A percentile compares a stretch with the other conserved stretches of the same genome.
Evolutionary conservation across 2,888 invertebrate species (phyloP).

Genomic region (Drosophila emarginata): DNA sequence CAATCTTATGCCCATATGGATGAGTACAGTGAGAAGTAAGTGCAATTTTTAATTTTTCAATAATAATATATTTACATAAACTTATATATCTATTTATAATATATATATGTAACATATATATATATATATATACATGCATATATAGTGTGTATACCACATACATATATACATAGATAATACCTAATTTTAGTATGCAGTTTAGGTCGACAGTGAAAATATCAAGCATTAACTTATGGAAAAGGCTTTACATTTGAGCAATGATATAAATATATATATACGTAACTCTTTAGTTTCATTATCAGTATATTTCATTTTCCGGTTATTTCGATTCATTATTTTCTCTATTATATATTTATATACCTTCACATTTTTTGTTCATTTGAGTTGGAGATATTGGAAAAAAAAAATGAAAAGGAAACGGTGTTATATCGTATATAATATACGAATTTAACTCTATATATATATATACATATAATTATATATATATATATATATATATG

Average conservation of each 20-base stretch:
- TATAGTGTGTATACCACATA: slow-evolving; percentile 50
- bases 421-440: slow-evolving; percentile 11
- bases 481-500: not conserved
- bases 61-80: not conserved
- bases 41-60: slow-evolving; percentile 72
- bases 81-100: slow-evolving; percentile 31
- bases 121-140: slow-evolving; percentile 39
- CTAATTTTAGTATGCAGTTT: slow-evolving; percentile 44
- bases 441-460: not conserved
- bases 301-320: slow-evolving; percentile 28
- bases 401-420: not conserved
- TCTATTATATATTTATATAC: slow-evolving; percentile 34
- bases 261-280: slow-evolving; percentile 18
- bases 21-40: slow-evolving; percentile 99
- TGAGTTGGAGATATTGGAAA: slow-evolving; percentile 12
- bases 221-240: slow-evolving; percentile 22
- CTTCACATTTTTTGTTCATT: slow-evolving; percentile 29
- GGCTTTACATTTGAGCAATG: slow-evolving; percentile 33
- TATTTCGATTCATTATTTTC: slow-evolving; percentile 11
- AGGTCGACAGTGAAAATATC: slow-evolving; percentile 25
- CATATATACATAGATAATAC: slow-evolving; percentile 37
- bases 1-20: slow-evolving; percentile 99
- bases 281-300: slow-evolving; percentile 30
- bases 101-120: slow-evolving; percentile 41
- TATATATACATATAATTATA: not conserved